These are phyloP conservation scores for Caenorhabditis sp. DNA, from an alignment of 2,888 invertebrate genomes.

Conservation along the genomic window DNA sequence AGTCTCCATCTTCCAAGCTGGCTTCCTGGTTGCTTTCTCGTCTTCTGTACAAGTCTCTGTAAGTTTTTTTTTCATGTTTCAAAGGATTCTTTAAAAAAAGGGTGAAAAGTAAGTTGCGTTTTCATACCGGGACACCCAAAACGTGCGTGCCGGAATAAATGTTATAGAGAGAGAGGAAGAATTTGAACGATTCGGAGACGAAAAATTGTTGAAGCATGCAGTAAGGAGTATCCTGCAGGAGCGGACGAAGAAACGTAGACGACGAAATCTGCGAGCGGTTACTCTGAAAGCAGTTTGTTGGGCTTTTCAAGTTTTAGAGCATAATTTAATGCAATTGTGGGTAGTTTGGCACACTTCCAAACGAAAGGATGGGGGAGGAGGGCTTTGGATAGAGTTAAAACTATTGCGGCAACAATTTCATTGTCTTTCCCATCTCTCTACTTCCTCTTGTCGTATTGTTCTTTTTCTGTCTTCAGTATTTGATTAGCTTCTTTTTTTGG, in stretches of 20 bases:
- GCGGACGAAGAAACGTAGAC: slow-evolving; percentile 35
- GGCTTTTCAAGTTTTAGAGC: slow-evolving; percentile 36
- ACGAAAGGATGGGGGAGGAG: neutral
- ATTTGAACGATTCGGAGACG: slow-evolving; percentile 47
- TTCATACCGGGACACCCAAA: slow-evolving; percentile 4
- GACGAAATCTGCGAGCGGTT: slow-evolving; percentile 1
- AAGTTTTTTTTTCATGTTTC: slow-evolving; percentile 46
- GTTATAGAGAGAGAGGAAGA: slow-evolving; percentile 22
- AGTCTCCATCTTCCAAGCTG: slow-evolving; percentile 56
- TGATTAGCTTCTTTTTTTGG: slow-evolving; percentile 24
- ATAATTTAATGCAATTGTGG: slow-evolving; percentile 47
- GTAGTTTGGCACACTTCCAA: slow-evolving; percentile 28
- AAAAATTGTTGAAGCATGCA: slow-evolving; percentile 57
- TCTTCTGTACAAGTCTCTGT: slow-evolving; percentile 72
- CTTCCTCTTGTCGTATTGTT: slow-evolving; percentile 47
- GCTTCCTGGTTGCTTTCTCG: slow-evolving; percentile 72
- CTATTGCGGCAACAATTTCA: slow-evolving; percentile 45
- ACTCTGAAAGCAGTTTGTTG: slow-evolving; percentile 33
- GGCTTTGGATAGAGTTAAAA: slow-evolving; percentile 35
- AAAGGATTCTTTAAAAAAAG: neutral
- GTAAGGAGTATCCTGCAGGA: slow-evolving; percentile 16
- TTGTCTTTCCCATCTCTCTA: slow-evolving; percentile 39
- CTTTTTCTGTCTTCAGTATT: slow-evolving; percentile 21
- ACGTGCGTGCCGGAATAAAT: slow-evolving; percentile 34
- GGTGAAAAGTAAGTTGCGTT: neutral